Evolutionary conservation across 2,113 vertebrate genomes (phyloP), one percentile per base, ranked within the genome.

Genomic region (Ictidomys tridecemlineatus): DNA sequence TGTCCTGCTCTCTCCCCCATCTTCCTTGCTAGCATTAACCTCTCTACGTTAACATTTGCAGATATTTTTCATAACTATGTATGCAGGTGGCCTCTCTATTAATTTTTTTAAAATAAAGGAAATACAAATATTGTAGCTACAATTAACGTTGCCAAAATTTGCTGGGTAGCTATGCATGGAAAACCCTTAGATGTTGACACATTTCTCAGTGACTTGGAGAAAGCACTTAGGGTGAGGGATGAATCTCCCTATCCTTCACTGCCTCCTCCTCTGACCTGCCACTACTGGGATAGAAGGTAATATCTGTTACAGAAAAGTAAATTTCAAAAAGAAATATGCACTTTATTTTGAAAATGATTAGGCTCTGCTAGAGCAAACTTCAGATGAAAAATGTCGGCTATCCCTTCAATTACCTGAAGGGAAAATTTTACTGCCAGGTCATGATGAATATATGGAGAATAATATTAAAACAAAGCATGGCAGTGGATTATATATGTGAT

Each of bases 281-380:
- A 12, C 24, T 65, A 1, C 16, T 80, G 74, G 58, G 20, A 34
- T 8, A 53, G 65, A 83, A 77, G 39, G 11, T 61, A 22, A 1
- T 80, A 26, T 53, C 37, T 13, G 18, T 83, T 58, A 48, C 5
- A 53, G 63, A 88, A 58, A 51, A 91, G 30, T 4, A 51, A 69
- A 69, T 70, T 42, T 77, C 53, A 45, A 63, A 13, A 77, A 56
- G 37, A 95, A 85, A 61, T 16, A 20, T 30, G 17, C 42, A 14
- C 73, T 58, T 79, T 61, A 16, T 85, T 93, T 91, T n/a, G 37
- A 20, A 82, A 53, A 28, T 42, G 72, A 77, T 89, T 91, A 83
- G 85, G 30, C 37, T 94, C 34, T 58, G 37, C 70, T 67, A 28
- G 0, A 42, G 32, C 37, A 87, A 90, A 61, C 20, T 26, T 63